Conservation (phyloP, 2,888 invertebrate species). For the Tetranychus truncatus region DNA sequence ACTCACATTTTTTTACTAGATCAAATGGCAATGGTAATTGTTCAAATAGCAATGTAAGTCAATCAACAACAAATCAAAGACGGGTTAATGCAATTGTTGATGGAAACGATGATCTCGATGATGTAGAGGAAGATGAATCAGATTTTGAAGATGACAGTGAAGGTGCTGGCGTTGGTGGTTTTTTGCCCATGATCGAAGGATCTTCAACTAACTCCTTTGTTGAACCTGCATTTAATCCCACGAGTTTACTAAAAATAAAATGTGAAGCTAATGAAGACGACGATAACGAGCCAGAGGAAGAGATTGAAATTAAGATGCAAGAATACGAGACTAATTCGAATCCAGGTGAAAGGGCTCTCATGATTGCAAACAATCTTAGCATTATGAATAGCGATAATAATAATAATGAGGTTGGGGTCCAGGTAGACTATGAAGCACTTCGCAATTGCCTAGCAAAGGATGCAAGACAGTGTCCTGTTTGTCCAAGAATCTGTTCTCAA, state of each 20-base stretch:
- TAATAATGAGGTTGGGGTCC: background rate
- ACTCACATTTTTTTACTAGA: background rate
- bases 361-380: background rate
- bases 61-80: background rate
- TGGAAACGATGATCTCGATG: background rate
- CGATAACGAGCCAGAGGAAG: background rate
- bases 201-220: background rate
- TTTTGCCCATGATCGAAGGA: slow-evolving; percentile 2
- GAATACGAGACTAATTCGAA: background rate
- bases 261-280: background rate
- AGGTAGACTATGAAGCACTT: slow-evolving; percentile 6
- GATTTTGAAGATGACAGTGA: slow-evolving; percentile 2
- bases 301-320: background rate
- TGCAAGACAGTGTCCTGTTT: slow-evolving; percentile 6
- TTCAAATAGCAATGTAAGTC: background rate
- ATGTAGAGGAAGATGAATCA: background rate
- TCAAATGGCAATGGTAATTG: background rate
- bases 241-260: background rate
- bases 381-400: background rate
- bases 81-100: background rate
- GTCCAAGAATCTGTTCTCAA: slow-evolving; percentile 9
- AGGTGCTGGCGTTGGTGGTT: background rate
- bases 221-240: background rate
- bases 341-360: background rate
- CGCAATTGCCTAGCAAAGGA: slow-evolving; percentile 4